A percentile compares a stretch with the other conserved stretches of the same genome.
These are phyloP conservation scores for Strigops habroptila DNA, from an alignment of 2,113 vertebrate genomes.

Conservation along the genomic window DNA sequence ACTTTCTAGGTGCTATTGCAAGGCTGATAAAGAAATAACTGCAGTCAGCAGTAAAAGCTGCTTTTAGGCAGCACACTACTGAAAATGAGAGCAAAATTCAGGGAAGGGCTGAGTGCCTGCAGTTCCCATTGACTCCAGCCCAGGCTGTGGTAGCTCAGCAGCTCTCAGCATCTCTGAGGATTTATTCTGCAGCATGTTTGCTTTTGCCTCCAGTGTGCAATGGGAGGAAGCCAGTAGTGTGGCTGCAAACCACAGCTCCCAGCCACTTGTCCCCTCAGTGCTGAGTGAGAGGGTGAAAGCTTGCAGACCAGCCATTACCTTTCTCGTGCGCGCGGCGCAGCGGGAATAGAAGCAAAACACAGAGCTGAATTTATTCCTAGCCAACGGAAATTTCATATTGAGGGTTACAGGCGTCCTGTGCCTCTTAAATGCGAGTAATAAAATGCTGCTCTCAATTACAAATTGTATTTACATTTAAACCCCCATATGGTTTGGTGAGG, in stretches of 20 bases:
- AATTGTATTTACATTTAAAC: conserved; percentile 65
- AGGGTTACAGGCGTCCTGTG: conserved; percentile 64
- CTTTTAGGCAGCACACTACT: background rate
- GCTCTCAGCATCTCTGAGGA: conserved; percentile 22
- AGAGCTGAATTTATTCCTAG: conserved; percentile 58
- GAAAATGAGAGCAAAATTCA: background rate
- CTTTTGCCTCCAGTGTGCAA: background rate
- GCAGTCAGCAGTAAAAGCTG: background rate
- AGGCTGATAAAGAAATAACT: background rate
- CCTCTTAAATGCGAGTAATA: conserved; percentile 68
- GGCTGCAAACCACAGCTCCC: conserved; percentile 32
- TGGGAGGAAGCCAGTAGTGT: background rate
- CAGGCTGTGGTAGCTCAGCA: background rate
- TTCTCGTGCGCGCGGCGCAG: background rate
- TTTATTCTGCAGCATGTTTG: conserved; percentile 1
- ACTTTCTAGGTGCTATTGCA: background rate
- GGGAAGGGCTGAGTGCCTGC: background rate
- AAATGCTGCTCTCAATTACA: conserved; percentile 69
- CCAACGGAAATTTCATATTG: conserved; percentile 68
- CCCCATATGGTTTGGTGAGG: conserved; percentile 33
- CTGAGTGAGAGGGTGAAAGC: conserved; percentile 24
- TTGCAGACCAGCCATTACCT: conserved; percentile 15
- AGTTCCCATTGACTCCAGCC: background rate
- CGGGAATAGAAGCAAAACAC: conserved; percentile 57
- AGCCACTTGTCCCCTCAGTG: conserved; percentile 26